Evolutionary conservation across 2,113 vertebrate genomes (phyloP).

Genomic region (Thalassoma bifasciatum): DNA sequence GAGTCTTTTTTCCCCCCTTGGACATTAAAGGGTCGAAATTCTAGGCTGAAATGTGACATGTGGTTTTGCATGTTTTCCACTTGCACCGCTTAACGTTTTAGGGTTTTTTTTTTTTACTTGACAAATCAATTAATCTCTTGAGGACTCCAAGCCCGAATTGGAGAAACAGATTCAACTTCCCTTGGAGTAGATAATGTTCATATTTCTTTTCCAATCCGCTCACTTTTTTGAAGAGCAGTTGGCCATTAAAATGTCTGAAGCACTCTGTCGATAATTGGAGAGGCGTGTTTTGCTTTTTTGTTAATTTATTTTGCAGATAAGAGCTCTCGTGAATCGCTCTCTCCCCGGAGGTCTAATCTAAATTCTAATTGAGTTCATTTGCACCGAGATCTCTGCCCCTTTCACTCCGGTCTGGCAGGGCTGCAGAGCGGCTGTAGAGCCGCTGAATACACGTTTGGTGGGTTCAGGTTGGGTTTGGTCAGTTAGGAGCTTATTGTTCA

Average conservation of each 20-base stretch:
- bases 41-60: background rate
- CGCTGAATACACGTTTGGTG: conserved; percentile 61
- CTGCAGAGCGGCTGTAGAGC: conserved; percentile 47
- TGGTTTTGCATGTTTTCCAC: conserved; percentile 5
- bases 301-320: conserved; percentile 84
- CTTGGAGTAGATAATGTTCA: conserved; percentile 48
- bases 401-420: conserved; percentile 56
- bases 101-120: background rate
- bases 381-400: conserved; percentile 74
- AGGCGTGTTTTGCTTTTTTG: conserved; percentile 82
- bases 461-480: conserved; percentile 36
- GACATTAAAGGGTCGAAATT: background rate
- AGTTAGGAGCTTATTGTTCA: conserved; percentile 54
- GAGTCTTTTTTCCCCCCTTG: background rate
- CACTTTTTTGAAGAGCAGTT: conserved; percentile 43
- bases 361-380: conserved; percentile 86
- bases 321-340: conserved; percentile 73
- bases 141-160: conserved; percentile 25
- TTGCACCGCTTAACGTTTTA: background rate
- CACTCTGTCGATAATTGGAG: conserved; percentile 82
- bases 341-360: conserved; percentile 83
- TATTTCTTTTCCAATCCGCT: conserved; percentile 55
- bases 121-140: conserved; percentile 39
- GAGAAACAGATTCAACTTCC: conserved; percentile 50
- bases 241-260: conserved; percentile 68